Evolutionary conservation across 2,888 invertebrate genomes (phyloP), one percentile per base, ranked within the genome.

Genomic region (Schrankia costaestrigalis): DNA sequence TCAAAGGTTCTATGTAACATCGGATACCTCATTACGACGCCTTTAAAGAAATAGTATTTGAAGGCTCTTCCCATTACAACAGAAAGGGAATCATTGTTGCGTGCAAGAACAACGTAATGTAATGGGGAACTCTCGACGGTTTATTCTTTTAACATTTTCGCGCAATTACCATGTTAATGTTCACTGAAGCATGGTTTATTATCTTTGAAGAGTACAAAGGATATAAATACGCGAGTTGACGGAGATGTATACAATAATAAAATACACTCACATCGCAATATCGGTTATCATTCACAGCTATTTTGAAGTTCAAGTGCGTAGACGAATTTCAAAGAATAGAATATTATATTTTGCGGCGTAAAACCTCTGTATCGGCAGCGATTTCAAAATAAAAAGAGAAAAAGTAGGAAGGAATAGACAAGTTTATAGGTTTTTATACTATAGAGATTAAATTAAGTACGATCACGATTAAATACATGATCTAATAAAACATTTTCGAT

Each of bases 201-300:
- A 46, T 46, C 39, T 48, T 38, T 36, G n/a, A 17, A 17, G 25
- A 31, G 25, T 37, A 58, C 48, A 55, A 63, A 57, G 33, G 40
- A 47, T 44, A 38, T 52, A 41, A 60, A 59, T 52, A 45, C 41
- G 38, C 29, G 22, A 52, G 44, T 37, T 41, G 18, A 33, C 41
- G 38, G 23, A 35, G 31, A 45, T 36, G n/a, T n/a, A n/a, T n/a
- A 54, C 51, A 56, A 54, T 60, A 61, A 62, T 56, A 56, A 63
- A 57, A 46, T 50, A 35, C 25, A 33, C 48, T 42, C 42, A 39
- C 49, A 52, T 50, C 35, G 43, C 41, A 56, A 60, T 64, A 60
- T 61, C 40, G 46, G 46, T 35, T 43, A 56, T 58, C 52, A 59
- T 35, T n/a, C n/a, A n/a, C 47, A 44, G 54, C 41, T 40, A 50